Conservation (phyloP, 64 coral and sea anemone genomes). For the Actinia equina region DNA sequence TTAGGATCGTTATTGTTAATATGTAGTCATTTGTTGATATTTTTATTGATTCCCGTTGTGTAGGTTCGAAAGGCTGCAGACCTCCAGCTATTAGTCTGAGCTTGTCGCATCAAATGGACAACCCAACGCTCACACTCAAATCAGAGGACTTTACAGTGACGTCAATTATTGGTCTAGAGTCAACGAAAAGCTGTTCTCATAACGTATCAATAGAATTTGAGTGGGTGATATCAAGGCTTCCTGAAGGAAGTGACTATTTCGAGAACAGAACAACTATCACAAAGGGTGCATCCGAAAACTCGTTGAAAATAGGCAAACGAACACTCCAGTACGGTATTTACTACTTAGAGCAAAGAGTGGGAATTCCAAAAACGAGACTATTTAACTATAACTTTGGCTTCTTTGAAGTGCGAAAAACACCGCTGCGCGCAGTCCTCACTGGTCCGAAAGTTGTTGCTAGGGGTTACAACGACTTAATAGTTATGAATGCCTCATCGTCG, state of each 20-base stretch:
- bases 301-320: neutral
- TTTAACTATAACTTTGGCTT: conserved; percentile 24
- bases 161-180: neutral
- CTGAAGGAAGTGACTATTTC: neutral
- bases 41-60: neutral
- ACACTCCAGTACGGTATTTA: conserved; percentile 13
- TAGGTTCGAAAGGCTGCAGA: conserved; percentile 10
- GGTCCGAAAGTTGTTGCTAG: neutral
- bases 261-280: neutral
- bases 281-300: neutral
- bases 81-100: neutral
- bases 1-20: neutral
- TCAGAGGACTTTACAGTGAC: conserved; percentile 3
- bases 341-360: conserved; percentile 8
- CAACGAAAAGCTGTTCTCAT: neutral
- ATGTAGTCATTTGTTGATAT: neutral
- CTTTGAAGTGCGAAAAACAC: neutral
- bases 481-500: neutral
- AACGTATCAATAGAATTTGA: neutral
- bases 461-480: neutral
- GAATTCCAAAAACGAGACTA: neutral
- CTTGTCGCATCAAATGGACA: neutral
- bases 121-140: neutral
- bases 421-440: neutral
- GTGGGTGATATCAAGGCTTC: conserved; percentile 13